These are phyloP conservation scores for Caenorhabditis plicata DNA, from an alignment of 2,888 invertebrate genomes.

Conservation along the genomic window DNA sequence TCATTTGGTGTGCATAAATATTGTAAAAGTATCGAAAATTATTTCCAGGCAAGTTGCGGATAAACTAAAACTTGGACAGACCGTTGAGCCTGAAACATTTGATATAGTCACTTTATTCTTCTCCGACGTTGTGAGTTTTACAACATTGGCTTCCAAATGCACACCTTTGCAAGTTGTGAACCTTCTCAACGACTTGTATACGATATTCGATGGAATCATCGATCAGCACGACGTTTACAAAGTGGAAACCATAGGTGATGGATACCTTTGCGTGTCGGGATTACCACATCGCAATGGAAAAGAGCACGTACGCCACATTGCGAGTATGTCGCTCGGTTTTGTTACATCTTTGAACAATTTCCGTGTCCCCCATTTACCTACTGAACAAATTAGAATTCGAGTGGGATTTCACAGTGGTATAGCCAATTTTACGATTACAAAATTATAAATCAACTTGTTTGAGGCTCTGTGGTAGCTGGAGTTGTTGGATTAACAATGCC, in stretches of 20 bases:
- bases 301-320: slow-evolving; percentile 55
- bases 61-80: slow-evolving; percentile 53
- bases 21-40: too few species aligned
- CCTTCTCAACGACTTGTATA: slow-evolving; percentile 61
- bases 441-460: neutral
- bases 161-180: slow-evolving; percentile 60
- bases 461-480: slow-evolving; percentile 18
- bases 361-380: slow-evolving; percentile 55
- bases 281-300: slow-evolving; percentile 57
- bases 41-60: slow-evolving; percentile 56
- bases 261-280: slow-evolving; percentile 61
- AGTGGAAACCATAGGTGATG: slow-evolving; percentile 62
- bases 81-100: slow-evolving; percentile 54
- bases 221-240: slow-evolving; percentile 62
- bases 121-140: slow-evolving; percentile 58
- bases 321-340: slow-evolving; percentile 50
- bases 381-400: slow-evolving; percentile 49
- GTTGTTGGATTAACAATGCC: slow-evolving; percentile 58
- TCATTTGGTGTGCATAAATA: neutral
- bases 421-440: too few species aligned
- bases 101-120: slow-evolving; percentile 57
- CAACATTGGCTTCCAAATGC: slow-evolving; percentile 52
- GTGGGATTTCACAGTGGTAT: slow-evolving; percentile 45
- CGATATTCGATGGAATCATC: slow-evolving; percentile 59
- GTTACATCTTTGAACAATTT: slow-evolving; percentile 38